A percentile compares a stretch with the other conserved stretches of the same genome.
These are phyloP conservation scores for Clarias pachynema DNA, from an alignment of 2,797 vertebrate species.

Conservation along the genomic window DNA sequence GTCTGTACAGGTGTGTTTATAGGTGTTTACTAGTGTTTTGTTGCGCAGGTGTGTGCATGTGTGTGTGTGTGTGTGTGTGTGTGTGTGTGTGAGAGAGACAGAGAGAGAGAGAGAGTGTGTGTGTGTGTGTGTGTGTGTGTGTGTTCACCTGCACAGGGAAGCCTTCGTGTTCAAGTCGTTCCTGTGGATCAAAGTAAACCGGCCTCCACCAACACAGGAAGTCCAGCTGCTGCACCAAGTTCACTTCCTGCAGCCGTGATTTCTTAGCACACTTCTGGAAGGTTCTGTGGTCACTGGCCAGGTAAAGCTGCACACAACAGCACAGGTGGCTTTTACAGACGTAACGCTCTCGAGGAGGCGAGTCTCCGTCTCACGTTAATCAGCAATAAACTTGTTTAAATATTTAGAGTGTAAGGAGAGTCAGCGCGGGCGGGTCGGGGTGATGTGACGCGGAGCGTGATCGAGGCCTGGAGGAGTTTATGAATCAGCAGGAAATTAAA, in stretches of 20 bases:
- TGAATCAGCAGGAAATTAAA: background rate
- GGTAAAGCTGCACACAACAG: constrained; percentile 77
- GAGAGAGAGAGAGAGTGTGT: too few relatives aligned
- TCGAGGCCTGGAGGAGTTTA: background rate
- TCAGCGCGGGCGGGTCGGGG: background rate
- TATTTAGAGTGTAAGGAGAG: background rate
- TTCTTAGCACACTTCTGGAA: constrained; percentile 79
- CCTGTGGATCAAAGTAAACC: constrained; percentile 80
- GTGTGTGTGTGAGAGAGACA: too few relatives aligned
- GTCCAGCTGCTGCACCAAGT: constrained; percentile 73
- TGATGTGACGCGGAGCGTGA: too few relatives aligned
- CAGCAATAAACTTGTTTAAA: background rate
- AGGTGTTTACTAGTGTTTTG: background rate
- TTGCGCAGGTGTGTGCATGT: background rate
- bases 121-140: background rate
- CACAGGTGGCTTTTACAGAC: background rate
- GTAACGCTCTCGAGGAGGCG: background rate
- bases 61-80: too few relatives aligned
- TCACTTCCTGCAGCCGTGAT: constrained; percentile 85
- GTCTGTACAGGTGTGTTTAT: background rate
- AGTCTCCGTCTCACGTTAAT: background rate
- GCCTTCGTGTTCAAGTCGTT: constrained; percentile 87
- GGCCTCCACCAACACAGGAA: constrained; percentile 84
- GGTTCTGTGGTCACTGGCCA: constrained; percentile 83
- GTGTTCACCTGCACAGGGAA: constrained; percentile 81